Evolutionary conservation across 2,797 vertebrate genomes (phyloP), one percentile per base, ranked within the genome.

Genomic region (Esox masquinongy): DNA sequence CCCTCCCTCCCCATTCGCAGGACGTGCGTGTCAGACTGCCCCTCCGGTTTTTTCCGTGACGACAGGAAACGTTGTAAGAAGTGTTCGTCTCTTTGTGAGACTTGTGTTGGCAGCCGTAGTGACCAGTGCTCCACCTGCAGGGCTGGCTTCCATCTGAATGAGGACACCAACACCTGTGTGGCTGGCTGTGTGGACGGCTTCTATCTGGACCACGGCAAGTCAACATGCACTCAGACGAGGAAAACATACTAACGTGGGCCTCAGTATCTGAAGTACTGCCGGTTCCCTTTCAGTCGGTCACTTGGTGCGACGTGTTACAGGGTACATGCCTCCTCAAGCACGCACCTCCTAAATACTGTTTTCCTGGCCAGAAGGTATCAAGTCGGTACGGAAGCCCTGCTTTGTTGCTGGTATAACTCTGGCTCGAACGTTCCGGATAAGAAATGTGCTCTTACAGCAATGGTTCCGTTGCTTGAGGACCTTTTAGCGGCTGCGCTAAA

Each of bases 11-110:
- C 31, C 9, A 64, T 26, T 22, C 78, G 0, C 90, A 97, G 95
- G 87, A 97, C 96, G 87, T 99, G 98, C 83, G 98, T 99, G 86
- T 94, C 96, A 0, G 97, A 96, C 88, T 99, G 98, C 85, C 98
- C 98, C 50, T 90, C 95, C 49, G 97, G 97, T 72, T 97, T 99
- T 93, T 99, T 97, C 92, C 95, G 94, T 3, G 98, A 98, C 12
- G 98, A 99, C 80, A 96, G 95, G 89, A 97, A 97, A 82, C 96
- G 97, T 36, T 99, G 98, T 90, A 96, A 98, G 89, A 99, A 99
- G 89, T 99, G 98, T 82, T 96, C 95, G 17, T 93, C 96, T 5
- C 91, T 94, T 84, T 99, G 97, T 61, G 97, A 99, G 85, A 95
- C 94, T 69, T 99, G 98, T 79, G 88, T 99, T 19, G 97, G 97